Base-by-base conservation (phyloP, 2,797 vertebrate genomes). In the Poecilia picta region DNA sequence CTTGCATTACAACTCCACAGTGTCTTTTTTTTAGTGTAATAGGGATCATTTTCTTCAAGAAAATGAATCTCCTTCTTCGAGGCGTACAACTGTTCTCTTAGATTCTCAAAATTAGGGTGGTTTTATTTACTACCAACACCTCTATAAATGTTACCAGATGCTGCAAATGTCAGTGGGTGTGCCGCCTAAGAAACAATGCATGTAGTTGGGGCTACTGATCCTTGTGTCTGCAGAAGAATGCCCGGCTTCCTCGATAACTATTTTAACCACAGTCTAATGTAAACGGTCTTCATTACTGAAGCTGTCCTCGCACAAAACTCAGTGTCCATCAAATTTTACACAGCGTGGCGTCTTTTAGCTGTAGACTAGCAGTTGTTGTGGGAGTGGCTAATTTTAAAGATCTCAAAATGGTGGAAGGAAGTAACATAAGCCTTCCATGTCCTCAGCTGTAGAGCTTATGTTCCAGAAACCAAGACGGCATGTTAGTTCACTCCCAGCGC, bases 111-210 rank as follows among this genome's bases (percentile, higher is more conserved):
- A 74, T 81, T 83, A 81, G 25, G 68, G 75, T 66, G 59, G 73
- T 82, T 49, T 86, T 83, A 70, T 89, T 90, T 88, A 83, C 88
- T 46, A 75, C 81, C 79, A 87, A 88, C 90, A 89, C 82, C 74
- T 89, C 49, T 68, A 53, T 91, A 87, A 92, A 82, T 73, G 76
- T 70, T 87, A 49, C 79, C 90, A 91, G 81, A 92, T 85, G 89
- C 36, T 20, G n/a, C 12, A 39, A 71, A 72, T 51, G 70, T 28
- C 15, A 75, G 77, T 77, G 77, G 75, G 66, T 81, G 82, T 77
- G 43, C 47, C 64, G 62, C 80, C 51, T 46, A 68, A 1, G 78
- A 78, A 86, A 49, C 43, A 72, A 46, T 49, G 68, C 15, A 28
- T 64, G 23, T 73, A 28, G 75, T 72, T 53, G 82, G 45, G 45